These are phyloP conservation scores for Synergus umbraculus DNA, from an alignment of 2,888 invertebrate genomes.

Conservation along the genomic window DNA sequence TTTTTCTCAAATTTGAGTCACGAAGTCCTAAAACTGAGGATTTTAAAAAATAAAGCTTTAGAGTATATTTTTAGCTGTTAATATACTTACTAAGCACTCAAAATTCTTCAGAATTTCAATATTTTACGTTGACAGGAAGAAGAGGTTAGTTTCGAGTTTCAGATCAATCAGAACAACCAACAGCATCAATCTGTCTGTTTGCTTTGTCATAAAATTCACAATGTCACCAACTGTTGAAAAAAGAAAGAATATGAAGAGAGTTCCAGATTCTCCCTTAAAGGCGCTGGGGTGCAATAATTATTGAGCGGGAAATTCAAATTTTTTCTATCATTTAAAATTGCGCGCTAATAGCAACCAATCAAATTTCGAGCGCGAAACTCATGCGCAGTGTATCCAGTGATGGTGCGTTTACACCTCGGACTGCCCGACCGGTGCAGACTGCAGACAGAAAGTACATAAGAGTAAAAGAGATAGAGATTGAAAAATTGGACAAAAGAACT, in stretches of 20 bases:
- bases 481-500: no score
- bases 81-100: slow-evolving; percentile 23
- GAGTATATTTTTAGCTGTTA: not conserved
- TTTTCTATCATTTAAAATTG: no score
- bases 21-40: not conserved
- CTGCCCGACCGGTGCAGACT: no score
- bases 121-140: slow-evolving; percentile 7
- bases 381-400: no score
- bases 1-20: not conserved
- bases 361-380: no score
- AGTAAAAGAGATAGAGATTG: no score
- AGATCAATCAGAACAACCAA: no score
- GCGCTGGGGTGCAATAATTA: not conserved
- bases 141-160: slow-evolving; percentile 29
- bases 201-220: no score
- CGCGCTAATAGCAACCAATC: no score
- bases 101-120: slow-evolving; percentile 3
- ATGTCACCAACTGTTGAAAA: no score
- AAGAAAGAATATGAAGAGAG: not conserved
- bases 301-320: not conserved
- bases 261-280: not conserved
- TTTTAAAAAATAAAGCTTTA: not conserved
- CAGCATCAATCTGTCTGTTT: not conserved
- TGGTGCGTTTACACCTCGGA: no score
- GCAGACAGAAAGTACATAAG: no score